A percentile compares a stretch with the other conserved stretches of the same genome.
These are phyloP conservation scores for Conopomorpha cramerella DNA, from an alignment of 1,140 invertebrate species.

Conservation along the genomic window DNA sequence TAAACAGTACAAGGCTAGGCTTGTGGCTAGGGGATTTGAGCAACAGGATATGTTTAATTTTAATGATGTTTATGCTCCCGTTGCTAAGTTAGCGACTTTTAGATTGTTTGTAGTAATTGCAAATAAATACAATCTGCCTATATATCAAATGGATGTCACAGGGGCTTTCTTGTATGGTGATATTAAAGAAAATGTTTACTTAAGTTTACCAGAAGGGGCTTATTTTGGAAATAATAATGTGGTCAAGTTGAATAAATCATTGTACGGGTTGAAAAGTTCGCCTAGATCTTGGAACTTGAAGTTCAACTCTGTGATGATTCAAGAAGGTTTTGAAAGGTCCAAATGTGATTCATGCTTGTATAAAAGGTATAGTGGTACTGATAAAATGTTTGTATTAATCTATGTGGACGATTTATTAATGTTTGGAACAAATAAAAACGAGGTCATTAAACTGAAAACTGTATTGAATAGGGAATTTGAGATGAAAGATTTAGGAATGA, in stretches of 20 bases:
- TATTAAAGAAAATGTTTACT: conserved; percentile 15
- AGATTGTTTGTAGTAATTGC: conserved; percentile 14
- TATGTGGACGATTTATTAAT: conserved; percentile 33
- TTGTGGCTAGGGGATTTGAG: conserved; percentile 16
- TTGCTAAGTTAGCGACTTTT: conserved; percentile 14
- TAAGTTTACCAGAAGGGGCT: conserved; percentile 13
- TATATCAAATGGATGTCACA: conserved; percentile 23
- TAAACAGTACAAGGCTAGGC: conserved; percentile 13
- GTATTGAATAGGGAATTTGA: conserved; percentile 20
- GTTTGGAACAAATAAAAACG: conserved; percentile 6
- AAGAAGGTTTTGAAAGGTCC: conserved; percentile 8
- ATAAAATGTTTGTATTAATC: conserved; percentile 11
- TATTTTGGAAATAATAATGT: conserved; percentile 6
- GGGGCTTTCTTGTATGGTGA: conserved; percentile 20
- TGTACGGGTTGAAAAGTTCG: conserved; percentile 15
- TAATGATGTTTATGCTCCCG: conserved; percentile 12
- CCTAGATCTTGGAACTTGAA: conserved; percentile 14
- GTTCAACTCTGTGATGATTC: conserved; percentile 10
- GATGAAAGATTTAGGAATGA: conserved; percentile 23
- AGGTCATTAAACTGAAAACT: conserved; percentile 13
- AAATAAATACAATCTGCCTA: conserved; percentile 12
- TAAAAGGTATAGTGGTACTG: conserved; percentile 5
- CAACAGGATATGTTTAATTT: conserved; percentile 8
- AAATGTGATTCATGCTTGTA: conserved; percentile 11
- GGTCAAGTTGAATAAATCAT: conserved; percentile 14